These are phyloP conservation scores for Pygmarrhopalites habei DNA, from an alignment of 1,140 invertebrate genomes.

Conservation along the genomic window DNA sequence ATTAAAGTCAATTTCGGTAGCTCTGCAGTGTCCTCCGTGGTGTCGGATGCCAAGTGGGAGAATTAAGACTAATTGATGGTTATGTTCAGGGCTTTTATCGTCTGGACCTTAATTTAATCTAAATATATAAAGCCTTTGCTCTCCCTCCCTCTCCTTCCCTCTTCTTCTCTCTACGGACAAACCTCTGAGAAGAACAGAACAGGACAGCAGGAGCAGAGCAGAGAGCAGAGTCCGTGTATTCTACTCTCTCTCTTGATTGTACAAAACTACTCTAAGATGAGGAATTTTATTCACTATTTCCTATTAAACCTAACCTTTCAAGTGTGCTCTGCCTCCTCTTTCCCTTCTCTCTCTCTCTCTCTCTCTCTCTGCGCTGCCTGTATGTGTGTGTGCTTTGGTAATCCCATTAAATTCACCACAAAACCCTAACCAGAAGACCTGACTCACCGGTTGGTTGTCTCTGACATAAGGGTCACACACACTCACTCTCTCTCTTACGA, in stretches of 20 bases:
- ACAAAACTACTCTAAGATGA: conserved; percentile 24
- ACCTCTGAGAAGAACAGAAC: no score
- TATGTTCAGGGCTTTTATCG: conserved; percentile 39
- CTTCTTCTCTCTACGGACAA: no score
- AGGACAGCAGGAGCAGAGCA: no score
- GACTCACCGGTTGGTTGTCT: conserved; percentile 22
- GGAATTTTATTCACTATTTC: conserved; percentile 16
- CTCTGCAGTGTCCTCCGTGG: conserved; percentile 20
- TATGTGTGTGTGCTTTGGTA: conserved; percentile 32
- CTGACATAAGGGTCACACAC: conserved; percentile 5
- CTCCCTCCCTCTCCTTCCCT: conserved; percentile 17
- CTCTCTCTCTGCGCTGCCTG: no score
- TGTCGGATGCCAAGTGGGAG: conserved; percentile 35
- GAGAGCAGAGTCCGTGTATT: no score
- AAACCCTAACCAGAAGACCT: conserved; percentile 14
- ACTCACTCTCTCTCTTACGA: neutral
- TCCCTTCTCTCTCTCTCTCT: no score
- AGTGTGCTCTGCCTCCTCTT: no score
- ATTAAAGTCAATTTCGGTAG: conserved; percentile 39
- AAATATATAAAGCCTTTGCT: conserved; percentile 36
- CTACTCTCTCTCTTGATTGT: no score
- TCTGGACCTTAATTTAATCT: conserved; percentile 38
- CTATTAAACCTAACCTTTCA: neutral
- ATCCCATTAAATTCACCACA: conserved; percentile 35
- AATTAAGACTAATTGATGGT: conserved; percentile 41